Evolutionary conservation across 2,888 invertebrate species (phyloP).

Genomic region (Drosophila longiperda): DNA sequence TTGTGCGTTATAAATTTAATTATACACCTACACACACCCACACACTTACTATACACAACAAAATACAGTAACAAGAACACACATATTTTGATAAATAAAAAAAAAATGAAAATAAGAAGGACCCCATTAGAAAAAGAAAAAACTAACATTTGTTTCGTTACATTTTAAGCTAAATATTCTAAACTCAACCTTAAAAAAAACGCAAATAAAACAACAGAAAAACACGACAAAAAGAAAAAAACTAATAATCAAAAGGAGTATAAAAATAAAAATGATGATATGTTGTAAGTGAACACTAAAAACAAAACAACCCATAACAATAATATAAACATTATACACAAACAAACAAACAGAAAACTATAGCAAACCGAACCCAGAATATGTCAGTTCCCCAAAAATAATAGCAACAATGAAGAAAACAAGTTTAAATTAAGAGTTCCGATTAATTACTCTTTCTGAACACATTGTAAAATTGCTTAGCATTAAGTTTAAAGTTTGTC

Average conservation of each 20-base stretch:
- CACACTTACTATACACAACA: slow-evolving; percentile 47
- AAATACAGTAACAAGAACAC: slow-evolving; percentile 62
- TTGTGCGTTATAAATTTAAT: slow-evolving; percentile 77
- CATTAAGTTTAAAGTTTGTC: slow-evolving; percentile 57
- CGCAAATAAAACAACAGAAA: slow-evolving; percentile 19
- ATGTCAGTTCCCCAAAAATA: slow-evolving; percentile 15
- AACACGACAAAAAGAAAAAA: slow-evolving; percentile 45
- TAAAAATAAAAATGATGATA: slow-evolving; percentile 51
- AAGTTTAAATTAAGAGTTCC: slow-evolving; percentile 33
- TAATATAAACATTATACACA: slow-evolving; percentile 24
- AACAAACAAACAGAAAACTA: slow-evolving; percentile 40
- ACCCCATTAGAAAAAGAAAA: slow-evolving; percentile 57
- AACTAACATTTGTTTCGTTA: slow-evolving; percentile 68
- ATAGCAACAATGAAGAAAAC: slow-evolving; percentile 5
- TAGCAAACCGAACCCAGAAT: slow-evolving; percentile 40
- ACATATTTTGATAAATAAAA: slow-evolving; percentile 77
- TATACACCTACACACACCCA: slow-evolving; percentile 40
- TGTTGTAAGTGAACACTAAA: slow-evolving; percentile 56
- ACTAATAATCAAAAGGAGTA: slow-evolving; percentile 72
- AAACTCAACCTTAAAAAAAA: slow-evolving; percentile 15
- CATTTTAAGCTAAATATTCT: slow-evolving; percentile 64
- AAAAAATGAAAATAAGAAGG: slow-evolving; percentile 41
- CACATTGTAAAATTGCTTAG: slow-evolving; percentile 71
- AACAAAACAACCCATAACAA: slow-evolving; percentile 25
- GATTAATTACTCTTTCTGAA: slow-evolving; percentile 23